These are phyloP conservation scores for Cariama cristata DNA, from an alignment of 2,113 vertebrate genomes.

Conservation along the genomic window DNA sequence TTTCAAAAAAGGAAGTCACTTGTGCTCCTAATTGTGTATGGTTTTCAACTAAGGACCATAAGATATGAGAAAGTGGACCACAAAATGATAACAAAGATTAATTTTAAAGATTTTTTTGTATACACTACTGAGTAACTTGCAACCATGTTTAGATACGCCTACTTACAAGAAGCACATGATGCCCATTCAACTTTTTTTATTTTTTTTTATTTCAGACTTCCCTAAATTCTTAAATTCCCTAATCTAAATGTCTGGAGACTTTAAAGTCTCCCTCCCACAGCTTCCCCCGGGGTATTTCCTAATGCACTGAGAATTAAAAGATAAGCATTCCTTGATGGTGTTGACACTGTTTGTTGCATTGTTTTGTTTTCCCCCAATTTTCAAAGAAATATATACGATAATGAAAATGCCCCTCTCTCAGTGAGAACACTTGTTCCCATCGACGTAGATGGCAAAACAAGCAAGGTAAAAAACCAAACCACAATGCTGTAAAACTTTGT, in stretches of 20 bases:
- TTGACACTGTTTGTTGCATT: background rate
- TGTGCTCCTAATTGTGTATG: background rate
- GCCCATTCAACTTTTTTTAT: background rate
- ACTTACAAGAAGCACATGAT: background rate
- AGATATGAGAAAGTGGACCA: background rate
- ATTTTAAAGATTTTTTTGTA: background rate
- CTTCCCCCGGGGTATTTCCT: slow-evolving; percentile 32
- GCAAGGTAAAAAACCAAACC: background rate
- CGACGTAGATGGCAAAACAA: background rate
- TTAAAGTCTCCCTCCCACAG: slow-evolving; percentile 4
- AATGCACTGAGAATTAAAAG: background rate
- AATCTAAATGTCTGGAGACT: background rate
- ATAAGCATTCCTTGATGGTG: background rate
- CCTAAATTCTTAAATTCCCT: slow-evolving; percentile 6
- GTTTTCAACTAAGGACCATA: background rate
- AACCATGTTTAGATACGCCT: background rate
- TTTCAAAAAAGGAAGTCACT: slow-evolving; percentile 39
- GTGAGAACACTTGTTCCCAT: background rate
- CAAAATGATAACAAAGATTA: background rate
- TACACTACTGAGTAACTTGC: background rate
- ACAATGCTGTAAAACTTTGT: background rate
- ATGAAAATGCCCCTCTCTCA: background rate
- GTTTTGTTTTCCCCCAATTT: background rate
- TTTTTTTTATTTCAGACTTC: background rate
- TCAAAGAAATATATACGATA: background rate